A percentile compares a stretch with the other conserved stretches of the same genome.
Evolutionary conservation across 2,113 vertebrate species (phyloP).

Genomic region (Cairina moschata): DNA sequence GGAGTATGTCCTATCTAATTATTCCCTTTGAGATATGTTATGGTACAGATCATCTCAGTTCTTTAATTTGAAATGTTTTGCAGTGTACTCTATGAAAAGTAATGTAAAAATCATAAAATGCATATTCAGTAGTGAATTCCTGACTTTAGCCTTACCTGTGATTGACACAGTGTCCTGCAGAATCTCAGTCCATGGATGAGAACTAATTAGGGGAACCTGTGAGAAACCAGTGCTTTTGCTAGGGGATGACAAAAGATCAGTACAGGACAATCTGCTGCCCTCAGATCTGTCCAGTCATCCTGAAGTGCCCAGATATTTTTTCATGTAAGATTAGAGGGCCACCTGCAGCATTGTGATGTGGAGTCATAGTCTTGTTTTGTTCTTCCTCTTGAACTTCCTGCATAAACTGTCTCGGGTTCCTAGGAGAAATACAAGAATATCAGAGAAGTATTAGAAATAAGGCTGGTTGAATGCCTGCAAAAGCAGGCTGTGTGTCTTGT

Average conservation of each 20-base stretch:
- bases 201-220: not conserved
- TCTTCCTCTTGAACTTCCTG: not conserved
- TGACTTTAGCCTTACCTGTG: not conserved
- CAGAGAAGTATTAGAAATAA: not conserved
- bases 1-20: not conserved
- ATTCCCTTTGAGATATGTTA: not conserved
- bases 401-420: not conserved
- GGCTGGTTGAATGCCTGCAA: not conserved
- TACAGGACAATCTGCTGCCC: not conserved
- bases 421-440: not conserved
- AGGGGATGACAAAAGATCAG: not conserved
- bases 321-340: not conserved
- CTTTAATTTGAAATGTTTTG: not conserved
- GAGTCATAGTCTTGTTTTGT: not conserved
- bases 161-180: not conserved
- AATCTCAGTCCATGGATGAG: not conserved
- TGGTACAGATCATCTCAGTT: not conserved
- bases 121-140: not conserved
- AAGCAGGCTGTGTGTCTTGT: not conserved
- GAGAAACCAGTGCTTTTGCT: not conserved
- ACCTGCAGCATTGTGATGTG: not conserved
- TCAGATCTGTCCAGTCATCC: not conserved
- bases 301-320: not conserved
- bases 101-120: not conserved
- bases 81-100: not conserved